These are phyloP conservation scores for Luehdorfia chinensis DNA, from an alignment of 1,140 invertebrate species.

Conservation along the genomic window DNA sequence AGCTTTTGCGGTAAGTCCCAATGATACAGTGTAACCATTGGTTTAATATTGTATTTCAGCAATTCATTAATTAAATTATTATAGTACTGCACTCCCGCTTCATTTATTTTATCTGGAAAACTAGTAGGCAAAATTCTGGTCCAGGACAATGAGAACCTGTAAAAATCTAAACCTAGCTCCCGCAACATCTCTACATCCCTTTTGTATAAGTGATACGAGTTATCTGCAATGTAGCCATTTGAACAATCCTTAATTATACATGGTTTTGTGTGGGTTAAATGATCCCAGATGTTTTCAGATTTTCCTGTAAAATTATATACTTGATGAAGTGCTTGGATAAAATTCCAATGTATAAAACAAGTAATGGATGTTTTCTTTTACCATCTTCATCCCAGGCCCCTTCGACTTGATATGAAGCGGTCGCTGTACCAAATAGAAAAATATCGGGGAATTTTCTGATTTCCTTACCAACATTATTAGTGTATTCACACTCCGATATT, in stretches of 20 bases:
- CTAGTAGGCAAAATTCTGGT: constrained; percentile 80
- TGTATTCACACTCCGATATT: neutral
- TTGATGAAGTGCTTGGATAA: too few relatives aligned
- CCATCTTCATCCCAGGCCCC: constrained; percentile 22
- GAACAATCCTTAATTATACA: constrained; percentile 73
- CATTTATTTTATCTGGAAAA: constrained; percentile 76
- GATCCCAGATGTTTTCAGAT: constrained; percentile 79
- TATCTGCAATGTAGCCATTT: constrained; percentile 71
- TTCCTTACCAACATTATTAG: neutral
- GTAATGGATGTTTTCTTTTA: too few relatives aligned
- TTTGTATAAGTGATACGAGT: constrained; percentile 64
- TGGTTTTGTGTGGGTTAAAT: constrained; percentile 64
- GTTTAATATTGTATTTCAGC: constrained; percentile 71
- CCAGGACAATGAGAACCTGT: constrained; percentile 84
- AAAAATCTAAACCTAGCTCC: constrained; percentile 76
- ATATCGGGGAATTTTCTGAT: constrained; percentile 7
- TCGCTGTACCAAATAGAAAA: constrained; percentile 18
- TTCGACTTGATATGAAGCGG: constrained; percentile 21
- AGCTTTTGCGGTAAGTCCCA: constrained; percentile 82
- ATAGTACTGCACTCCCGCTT: constrained; percentile 80
- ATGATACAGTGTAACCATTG: constrained; percentile 82
- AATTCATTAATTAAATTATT: constrained; percentile 80
- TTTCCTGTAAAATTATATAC: constrained; percentile 68
- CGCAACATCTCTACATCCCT: constrained; percentile 76
- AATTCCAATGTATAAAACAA: too few relatives aligned